Base-by-base conservation (phyloP, 2,113 vertebrate species). In the Microtus pennsylvanicus region DNA sequence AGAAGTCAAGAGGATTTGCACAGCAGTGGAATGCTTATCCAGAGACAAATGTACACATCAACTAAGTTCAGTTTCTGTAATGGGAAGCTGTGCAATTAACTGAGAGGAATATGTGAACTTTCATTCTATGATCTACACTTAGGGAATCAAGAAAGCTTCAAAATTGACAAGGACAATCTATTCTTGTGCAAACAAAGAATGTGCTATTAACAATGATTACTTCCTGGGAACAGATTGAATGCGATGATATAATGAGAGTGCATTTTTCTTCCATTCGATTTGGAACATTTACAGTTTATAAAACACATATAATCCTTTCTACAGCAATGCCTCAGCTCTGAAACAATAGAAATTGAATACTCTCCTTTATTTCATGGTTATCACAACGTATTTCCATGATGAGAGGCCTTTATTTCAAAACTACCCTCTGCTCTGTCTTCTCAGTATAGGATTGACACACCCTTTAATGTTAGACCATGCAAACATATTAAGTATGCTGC, bases 251-350 rank as follows among this genome's bases (percentile, higher is more conserved):
- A 42, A 76, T 3, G 38, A n/a, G 35, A 90, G 63, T 70, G 55
- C 16, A 88, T 74, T 93, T 86, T 75, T 61, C 81, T 63, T 92
- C 82, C 52, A 72, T 91, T 91, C 30, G 13, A 38, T 65, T 65
- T 47, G 1, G 4, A 33, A 70, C 6, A 4, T 1, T 67, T 94
- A 38, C 22, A 55, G 89, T 76, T n/a, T 76, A 50, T 72, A 75
- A 92, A 61, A 78, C 67, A 67, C 4, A 74, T 28, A 58, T 13
- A 45, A 72, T 77, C 21, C 3, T 87, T 89, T 92, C 63, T 22
- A 94, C 80, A 87, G 69, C 69, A 75, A 30, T 82, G 17, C 63
- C 45, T n/a, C 26, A 16, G 30, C 67, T 9, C 30, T 95, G 35
- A 70, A 47, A 87, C 8, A 82, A 69, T 69, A 93, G 55, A 72